These are phyloP conservation scores for Seira sanloemensis DNA, from an alignment of 2,888 invertebrate genomes.

Conservation along the genomic window DNA sequence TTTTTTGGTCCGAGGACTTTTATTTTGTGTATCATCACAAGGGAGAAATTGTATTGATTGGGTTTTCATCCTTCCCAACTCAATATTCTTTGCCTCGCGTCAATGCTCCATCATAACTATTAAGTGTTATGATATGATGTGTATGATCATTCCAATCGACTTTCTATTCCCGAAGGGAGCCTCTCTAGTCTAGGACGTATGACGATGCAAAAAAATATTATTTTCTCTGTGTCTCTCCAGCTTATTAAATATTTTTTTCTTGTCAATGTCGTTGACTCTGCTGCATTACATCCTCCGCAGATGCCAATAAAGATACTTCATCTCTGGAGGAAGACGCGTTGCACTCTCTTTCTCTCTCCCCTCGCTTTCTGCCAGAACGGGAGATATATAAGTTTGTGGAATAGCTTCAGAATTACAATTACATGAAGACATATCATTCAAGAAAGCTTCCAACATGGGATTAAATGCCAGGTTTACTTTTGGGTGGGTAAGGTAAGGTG, in stretches of 20 bases:
- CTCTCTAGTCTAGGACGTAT: too few species aligned
- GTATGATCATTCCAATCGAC: neutral
- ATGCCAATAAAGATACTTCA: too few species aligned
- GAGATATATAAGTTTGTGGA: neutral
- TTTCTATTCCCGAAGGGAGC: too few species aligned
- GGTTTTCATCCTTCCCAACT: neutral
- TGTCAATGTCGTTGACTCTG: neutral
- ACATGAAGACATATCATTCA: neutral
- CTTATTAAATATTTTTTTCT: neutral
- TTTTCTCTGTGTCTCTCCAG: too few species aligned
- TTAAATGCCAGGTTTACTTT: too few species aligned
- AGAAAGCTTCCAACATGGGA: neutral
- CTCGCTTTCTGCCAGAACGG: too few species aligned
- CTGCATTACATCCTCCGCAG: neutral
- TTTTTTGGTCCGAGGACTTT: too few species aligned
- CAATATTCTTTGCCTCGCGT: neutral
- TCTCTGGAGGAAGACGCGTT: neutral
- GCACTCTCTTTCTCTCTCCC: too few species aligned
- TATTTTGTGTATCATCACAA: neutral
- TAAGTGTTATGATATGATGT: neutral
- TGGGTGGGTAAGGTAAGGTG: neutral
- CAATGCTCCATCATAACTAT: neutral
- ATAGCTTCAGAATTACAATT: neutral
- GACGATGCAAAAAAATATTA: too few species aligned
- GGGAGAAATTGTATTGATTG: neutral